phyloP scores from a whole-genome alignment of 2,888 invertebrate genomes.

The Drosophila subsilvestris region DNA sequence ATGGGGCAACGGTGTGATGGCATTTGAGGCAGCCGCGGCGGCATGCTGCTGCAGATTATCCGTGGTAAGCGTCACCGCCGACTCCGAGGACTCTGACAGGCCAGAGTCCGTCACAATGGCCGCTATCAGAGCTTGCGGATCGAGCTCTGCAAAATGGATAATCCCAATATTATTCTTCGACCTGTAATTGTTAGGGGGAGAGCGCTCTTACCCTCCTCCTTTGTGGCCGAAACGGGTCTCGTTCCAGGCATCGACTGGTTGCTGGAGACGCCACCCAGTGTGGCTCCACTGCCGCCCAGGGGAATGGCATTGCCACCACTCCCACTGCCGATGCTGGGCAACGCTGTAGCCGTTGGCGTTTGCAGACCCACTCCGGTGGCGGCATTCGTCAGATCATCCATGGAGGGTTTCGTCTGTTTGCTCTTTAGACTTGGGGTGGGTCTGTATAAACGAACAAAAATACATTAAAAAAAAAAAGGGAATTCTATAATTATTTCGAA shows the following conservation, averaged over 20 bases:
- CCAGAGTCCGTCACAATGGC: conserved; percentile 84
- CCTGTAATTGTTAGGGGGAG: neutral
- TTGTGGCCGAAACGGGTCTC: conserved; percentile 83
- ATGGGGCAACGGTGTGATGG: conserved; percentile 60
- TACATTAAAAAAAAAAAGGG: neutral
- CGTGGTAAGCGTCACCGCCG: conserved; percentile 77
- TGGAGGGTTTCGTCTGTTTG: conserved; percentile 85
- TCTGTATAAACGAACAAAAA: conserved; percentile 80
- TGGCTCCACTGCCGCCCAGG: conserved; percentile 71
- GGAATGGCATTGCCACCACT: conserved; percentile 68
- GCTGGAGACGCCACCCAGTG: conserved; percentile 67
- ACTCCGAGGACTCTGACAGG: conserved; percentile 83
- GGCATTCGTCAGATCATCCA: conserved; percentile 82
- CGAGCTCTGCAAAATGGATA: conserved; percentile 63
- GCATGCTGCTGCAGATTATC: conserved; percentile 77
- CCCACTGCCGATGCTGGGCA: conserved; percentile 72
- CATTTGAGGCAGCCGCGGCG: conserved; percentile 73
- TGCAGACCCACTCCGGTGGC: conserved; percentile 78
- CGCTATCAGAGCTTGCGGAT: conserved; percentile 77
- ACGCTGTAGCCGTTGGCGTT: conserved; percentile 79
- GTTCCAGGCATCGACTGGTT: conserved; percentile 59
- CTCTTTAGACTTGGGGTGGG: conserved; percentile 87
- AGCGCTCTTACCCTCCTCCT: conserved; percentile 85
- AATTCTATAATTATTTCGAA: no score
- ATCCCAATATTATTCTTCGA: neutral